phyloP scores from a whole-genome alignment of 2,797 vertebrate species.

The Sebastes iracundus region DNA sequence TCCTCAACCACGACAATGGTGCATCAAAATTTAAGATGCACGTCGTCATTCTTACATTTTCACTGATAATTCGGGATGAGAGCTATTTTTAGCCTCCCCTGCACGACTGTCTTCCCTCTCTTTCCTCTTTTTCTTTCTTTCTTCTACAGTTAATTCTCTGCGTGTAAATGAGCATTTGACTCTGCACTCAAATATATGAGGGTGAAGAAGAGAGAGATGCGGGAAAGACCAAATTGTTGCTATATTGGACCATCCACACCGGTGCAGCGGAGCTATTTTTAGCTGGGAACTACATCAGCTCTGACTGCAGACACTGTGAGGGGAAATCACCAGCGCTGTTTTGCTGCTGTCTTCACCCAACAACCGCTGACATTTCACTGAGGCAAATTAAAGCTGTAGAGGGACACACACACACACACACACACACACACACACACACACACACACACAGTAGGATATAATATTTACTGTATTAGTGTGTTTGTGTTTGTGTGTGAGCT shows the following conservation, averaged over 20 bases:
- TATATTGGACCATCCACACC: constrained; percentile 71
- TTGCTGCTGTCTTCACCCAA: constrained; percentile 52
- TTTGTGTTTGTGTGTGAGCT: background rate
- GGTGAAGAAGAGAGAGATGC: constrained; percentile 11
- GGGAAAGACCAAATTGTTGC: constrained; percentile 71
- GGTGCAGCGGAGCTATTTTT: constrained; percentile 78
- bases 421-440: too few species aligned
- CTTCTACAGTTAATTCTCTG: background rate
- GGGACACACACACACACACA: too few species aligned
- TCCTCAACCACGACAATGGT: constrained; percentile 11
- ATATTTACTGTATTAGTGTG: background rate
- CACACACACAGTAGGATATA: background rate
- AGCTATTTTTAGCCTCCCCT: constrained; percentile 24
- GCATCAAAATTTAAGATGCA: constrained; percentile 25
- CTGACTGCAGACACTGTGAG: constrained; percentile 69
- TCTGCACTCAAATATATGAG: constrained; percentile 26
- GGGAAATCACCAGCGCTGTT: constrained; percentile 63
- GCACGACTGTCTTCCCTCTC: background rate
- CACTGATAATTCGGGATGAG: constrained; percentile 7
- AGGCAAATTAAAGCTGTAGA: constrained; percentile 17
- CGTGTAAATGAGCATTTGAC: constrained; percentile 6
- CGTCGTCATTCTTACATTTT: constrained; percentile 24
- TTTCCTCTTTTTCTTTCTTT: background rate
- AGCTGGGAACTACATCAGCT: constrained; percentile 76
- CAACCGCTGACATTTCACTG: constrained; percentile 43